These are phyloP conservation scores for Stegana nigrithorax DNA, from an alignment of 2,888 invertebrate species.

Conservation along the genomic window DNA sequence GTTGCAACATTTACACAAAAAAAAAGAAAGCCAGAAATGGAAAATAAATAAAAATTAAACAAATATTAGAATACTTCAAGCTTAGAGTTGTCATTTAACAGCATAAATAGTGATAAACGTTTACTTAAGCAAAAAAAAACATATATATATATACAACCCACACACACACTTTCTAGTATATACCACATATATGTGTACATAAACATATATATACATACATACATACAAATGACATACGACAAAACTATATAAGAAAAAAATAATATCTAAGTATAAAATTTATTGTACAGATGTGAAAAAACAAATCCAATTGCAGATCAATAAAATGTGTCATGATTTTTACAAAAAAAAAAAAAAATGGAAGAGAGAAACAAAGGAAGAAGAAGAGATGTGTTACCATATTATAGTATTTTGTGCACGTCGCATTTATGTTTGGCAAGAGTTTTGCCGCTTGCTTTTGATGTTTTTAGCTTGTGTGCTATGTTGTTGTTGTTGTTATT, in stretches of 20 bases:
- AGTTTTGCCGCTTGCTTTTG: not conserved
- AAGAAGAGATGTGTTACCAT: no score
- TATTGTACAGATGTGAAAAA: conserved; percentile 3
- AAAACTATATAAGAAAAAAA: conserved; percentile 14
- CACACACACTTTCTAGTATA: no score
- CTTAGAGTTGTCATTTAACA: not conserved
- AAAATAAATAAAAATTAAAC: conserved; percentile 27
- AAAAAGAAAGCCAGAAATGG: conserved; percentile 22
- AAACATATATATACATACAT: conserved; percentile 28
- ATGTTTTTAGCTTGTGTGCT: not conserved
- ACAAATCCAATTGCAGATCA: conserved; percentile 43
- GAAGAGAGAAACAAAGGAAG: conserved; percentile 1
- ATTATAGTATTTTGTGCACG: no score
- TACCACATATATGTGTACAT: conserved; percentile 22
- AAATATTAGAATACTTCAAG: no score
- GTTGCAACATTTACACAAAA: conserved; percentile 9
- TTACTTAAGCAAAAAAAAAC: conserved; percentile 46
- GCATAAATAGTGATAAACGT: conserved; percentile 41
- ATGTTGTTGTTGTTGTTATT: no score
- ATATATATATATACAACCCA: no score
- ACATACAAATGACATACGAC: conserved; percentile 18
- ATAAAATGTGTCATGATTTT: conserved; percentile 61
- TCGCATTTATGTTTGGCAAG: not conserved
- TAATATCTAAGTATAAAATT: not conserved
- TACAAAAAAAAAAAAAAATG: conserved; percentile 45